A percentile compares a stretch with the other conserved stretches of the same genome.
These are phyloP conservation scores for Erebia palarica DNA, from an alignment of 2,888 invertebrate genomes.

Conservation along the genomic window DNA sequence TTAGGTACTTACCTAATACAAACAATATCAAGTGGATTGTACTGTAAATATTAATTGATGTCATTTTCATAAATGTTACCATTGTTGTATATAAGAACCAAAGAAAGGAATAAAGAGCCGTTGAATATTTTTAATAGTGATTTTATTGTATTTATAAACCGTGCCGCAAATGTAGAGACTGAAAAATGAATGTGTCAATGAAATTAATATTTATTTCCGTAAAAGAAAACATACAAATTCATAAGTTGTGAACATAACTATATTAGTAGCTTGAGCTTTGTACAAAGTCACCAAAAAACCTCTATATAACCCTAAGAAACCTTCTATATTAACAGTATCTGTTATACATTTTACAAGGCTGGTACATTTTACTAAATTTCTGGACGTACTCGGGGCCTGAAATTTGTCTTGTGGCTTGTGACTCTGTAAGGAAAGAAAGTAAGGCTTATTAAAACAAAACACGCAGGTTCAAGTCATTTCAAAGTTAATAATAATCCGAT, in stretches of 20 bases:
- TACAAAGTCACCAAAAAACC: conserved; percentile 64
- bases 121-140: conserved; percentile 21
- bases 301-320: conserved; percentile 57
- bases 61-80: conserved; percentile 35
- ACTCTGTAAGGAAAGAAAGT: conserved; percentile 49
- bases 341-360: conserved; percentile 53
- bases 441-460: not conserved
- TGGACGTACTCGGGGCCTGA: conserved; percentile 51
- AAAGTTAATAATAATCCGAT: too few relatives aligned
- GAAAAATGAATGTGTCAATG: too few relatives aligned
- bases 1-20: not conserved
- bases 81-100: conserved; percentile 55
- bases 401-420: conserved; percentile 53
- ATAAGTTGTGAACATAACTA: conserved; percentile 64
- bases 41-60: conserved; percentile 20
- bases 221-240: conserved; percentile 60
- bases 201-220: conserved; percentile 43
- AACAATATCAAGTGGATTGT: not conserved
- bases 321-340: conserved; percentile 52
- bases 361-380: conserved; percentile 53
- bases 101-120: conserved; percentile 52
- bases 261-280: conserved; percentile 65
- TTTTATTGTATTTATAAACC: not conserved
- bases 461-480: too few relatives aligned
- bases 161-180: too few relatives aligned